Evolutionary conservation across 2,797 vertebrate genomes (phyloP), one percentile per base, ranked within the genome.

Genomic region (Carapus acus): DNA sequence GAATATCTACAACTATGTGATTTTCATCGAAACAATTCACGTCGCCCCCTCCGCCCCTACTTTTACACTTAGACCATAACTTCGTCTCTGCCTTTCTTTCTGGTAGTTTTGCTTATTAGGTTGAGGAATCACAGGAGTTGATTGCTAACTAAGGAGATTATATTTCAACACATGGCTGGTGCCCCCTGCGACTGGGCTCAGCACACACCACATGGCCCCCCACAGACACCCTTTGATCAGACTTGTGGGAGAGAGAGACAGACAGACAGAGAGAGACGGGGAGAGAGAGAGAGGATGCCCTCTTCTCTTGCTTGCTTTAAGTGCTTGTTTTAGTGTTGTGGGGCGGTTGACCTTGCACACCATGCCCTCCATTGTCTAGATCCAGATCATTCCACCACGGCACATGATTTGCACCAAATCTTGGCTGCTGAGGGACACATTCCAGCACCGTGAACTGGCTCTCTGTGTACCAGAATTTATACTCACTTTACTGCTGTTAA

Each of bases 71-170:
- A 15, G 16, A 27, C 47, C 58, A 45, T 58, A 38, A 33, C 31
- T 11, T 33, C 31, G 11, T 33, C 14, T 33, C 8, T 33, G 6
- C 31, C 45, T 45, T 73, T 38, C 42, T 63, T 78, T n/a, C n/a
- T n/a, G n/a, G 53, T 76, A 84, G 69, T 70, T 79, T 64, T 69
- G 50, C 54, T 49, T 52, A 84, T 73, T 49, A 76, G 78, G 73
- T 81, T 74, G 73, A 79, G 58, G 65, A 71, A 60, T 77, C 76
- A 69, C 76, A 80, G 61, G 74, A 62, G 74, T 82, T 82, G 67
- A 78, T 73, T 67, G 70, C 54, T 78, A 77, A 76, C 77, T 86
- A 84, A 85, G 81, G 69, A 73, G 74, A 85, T 86, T 83, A 86
- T 83, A 80, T 76, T 82, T 80, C 55, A 77, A 81, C 79, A 81